Base-by-base conservation (phyloP, 2,888 invertebrate species). In the Crossocerus cetratus region DNA sequence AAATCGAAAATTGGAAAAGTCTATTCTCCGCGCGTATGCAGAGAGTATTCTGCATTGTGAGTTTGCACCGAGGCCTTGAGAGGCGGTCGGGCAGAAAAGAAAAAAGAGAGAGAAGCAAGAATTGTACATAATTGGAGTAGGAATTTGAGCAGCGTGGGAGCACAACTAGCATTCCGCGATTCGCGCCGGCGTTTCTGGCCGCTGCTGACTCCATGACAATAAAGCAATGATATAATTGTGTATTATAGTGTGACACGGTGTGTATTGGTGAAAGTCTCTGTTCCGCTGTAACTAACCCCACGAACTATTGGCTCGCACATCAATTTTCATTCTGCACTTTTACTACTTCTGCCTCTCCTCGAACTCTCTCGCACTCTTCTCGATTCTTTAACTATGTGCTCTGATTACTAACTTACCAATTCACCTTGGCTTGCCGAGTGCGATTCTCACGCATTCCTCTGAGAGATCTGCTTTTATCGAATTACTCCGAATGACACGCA, bases 211-310 rank as follows among this genome's bases (percentile, higher is more conserved):
- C 53, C 83, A 80, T 83, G 88, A 86, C 88, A 89, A 90, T 90
- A 89, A 88, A 88, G 80, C 32, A 32, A 32, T 32, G 32, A 32
- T 32, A 32, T 32, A 32, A 32, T 89, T 90, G 87, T 90, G 90
- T 90, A 90, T 90, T 90, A 90, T 90, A 90, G 90, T 89, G 86
- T 83, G 84, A 87, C 81, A 84, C 86, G 81, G 84, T 84, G 86
- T 86, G 88, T 84, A 83, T 86, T 88, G 87, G 65, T 82, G 88
- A 86, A 86, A 86, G 86, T 85, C 73, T 85, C 86, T 32, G 32
- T 32, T 32, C 86, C 84, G 86, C 83, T 87, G 80, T 82, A 77
- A 83, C 78, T 83, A 86, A 86, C 72, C 81, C 80, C 68, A 44
- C 67, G 74, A 32, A 77, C 69, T 57, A 81, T 82, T 74, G 82